phyloP scores from a whole-genome alignment of 53 echinoderm and acorn worm genomes.

The Echinarachnius parma region DNA sequence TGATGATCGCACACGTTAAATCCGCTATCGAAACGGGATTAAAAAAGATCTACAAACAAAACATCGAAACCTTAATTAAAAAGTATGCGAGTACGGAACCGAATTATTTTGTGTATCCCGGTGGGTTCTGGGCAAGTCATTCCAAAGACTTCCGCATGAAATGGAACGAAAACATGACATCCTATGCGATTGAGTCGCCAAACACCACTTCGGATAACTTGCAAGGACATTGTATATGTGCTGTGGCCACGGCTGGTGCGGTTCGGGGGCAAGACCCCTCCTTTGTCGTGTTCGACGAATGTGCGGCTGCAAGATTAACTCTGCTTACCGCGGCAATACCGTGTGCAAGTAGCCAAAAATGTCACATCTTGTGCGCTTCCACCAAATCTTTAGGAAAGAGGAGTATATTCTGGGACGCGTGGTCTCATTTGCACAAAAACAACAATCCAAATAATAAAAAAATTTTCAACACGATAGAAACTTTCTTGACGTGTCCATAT shows the following conservation, averaged over 20 bases:
- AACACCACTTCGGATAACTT: background rate
- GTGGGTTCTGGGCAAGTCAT: background rate
- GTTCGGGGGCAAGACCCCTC: constrained; percentile 1
- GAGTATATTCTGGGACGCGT: background rate
- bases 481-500: constrained; percentile 6
- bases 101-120: background rate
- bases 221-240: background rate
- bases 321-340: background rate
- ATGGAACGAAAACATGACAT: constrained; percentile 5
- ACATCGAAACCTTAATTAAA: background rate
- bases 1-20: constrained; percentile 10
- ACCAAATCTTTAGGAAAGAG: background rate
- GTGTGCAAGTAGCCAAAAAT: constrained; percentile 3
- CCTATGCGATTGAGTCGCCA: background rate
- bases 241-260: background rate
- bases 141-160: background rate
- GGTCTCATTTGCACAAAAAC: constrained; percentile 4
- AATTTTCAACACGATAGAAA: constrained; percentile 1
- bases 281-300: constrained; percentile 3
- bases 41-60: background rate
- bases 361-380: background rate
- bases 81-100: background rate
- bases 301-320: background rate
- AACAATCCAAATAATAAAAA: constrained; percentile 1
- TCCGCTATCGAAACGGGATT: background rate